Conservation (phyloP, 23 tunicate genomes). For the Diplosoma virens region DNA sequence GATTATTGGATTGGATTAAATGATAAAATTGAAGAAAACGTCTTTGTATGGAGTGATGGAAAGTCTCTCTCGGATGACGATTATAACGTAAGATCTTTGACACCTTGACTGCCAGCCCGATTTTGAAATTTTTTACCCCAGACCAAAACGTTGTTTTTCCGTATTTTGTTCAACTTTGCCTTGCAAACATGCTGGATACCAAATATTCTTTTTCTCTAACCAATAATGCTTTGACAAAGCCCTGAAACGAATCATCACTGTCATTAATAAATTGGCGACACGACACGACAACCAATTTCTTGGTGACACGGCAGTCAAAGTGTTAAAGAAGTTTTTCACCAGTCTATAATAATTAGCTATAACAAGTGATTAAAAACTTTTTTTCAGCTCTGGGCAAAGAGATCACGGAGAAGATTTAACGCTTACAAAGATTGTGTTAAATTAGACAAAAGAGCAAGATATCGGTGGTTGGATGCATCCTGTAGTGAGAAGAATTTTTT, state of each 20-base stretch:
- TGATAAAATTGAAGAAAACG: neutral
- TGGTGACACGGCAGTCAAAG: too few species aligned
- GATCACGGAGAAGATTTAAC: neutral
- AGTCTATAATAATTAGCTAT: neutral
- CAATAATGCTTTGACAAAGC: too few species aligned
- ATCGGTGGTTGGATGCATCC: conserved; percentile 7
- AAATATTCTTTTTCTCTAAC: too few species aligned
- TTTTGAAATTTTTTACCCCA: too few species aligned
- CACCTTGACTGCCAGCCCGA: too few species aligned
- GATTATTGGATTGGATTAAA: conserved; percentile 43
- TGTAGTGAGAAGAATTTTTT: conserved; percentile 25
- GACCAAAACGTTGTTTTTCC: too few species aligned
- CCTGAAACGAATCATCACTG: too few species aligned
- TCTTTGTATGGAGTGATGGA: conserved; percentile 30
- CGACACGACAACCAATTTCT: too few species aligned
- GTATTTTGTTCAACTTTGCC: too few species aligned
- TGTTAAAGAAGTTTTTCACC: too few species aligned
- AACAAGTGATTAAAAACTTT: neutral
- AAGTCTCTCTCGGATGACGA: neutral
- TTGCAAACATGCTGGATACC: too few species aligned
- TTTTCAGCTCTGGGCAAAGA: neutral
- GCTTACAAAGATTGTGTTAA: conserved; percentile 22
- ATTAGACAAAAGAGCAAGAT: neutral
- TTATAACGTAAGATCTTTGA: neutral
- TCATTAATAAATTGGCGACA: too few species aligned